Evolutionary conservation across 2,888 invertebrate species (phyloP), one percentile per base, ranked within the genome.

Genomic region (Lomographa bimaculata): DNA sequence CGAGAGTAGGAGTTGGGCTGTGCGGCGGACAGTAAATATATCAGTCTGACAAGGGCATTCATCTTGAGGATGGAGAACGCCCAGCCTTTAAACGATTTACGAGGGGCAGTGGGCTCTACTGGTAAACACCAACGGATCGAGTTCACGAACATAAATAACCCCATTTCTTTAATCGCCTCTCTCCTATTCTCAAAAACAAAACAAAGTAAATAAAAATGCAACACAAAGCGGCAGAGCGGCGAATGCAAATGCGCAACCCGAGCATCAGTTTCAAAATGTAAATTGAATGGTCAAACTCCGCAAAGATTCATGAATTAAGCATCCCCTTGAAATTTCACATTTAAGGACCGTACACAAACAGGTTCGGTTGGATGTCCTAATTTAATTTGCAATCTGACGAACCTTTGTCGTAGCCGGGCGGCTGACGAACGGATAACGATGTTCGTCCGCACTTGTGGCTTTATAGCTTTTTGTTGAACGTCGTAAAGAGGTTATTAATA

Each of bases 81-180:
- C 82, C 77, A 81, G 78, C 83, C 85, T 82, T 84, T 82, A 82
- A 81, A 79, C 81, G 87, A 87, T 87, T 87, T 85, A 87, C 81
- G 86, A 82, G 75, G 79, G 79, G 71, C 71, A 67, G 64, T 74
- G 71, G 65, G 67, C 70, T 71, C 64, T 57, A 57, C 64, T 71
- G 67, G 78, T 78, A 74, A 74, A 74, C 73, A 74, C 68, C 68
- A 68, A 60, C 61, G 67, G 63, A 64, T 63, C 60, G 61, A 60
- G 62, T 66, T 61, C 68, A 60, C 56, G 61, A 53, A 55, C 51
- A 72, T 72, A 74, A 75, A 76, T 75, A 72, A 73, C 71, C 57
- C 59, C 55, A 71, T 67, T 72, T 59, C 62, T 60, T 51, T 64
- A 60, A 66, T 64, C 33, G 49, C 30, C 46, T 16, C 43, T 21